A percentile compares a stretch with the other conserved stretches of the same genome.
These are phyloP conservation scores for Nycticryphes semicollaris DNA, from an alignment of 2,113 vertebrate species.

Conservation along the genomic window DNA sequence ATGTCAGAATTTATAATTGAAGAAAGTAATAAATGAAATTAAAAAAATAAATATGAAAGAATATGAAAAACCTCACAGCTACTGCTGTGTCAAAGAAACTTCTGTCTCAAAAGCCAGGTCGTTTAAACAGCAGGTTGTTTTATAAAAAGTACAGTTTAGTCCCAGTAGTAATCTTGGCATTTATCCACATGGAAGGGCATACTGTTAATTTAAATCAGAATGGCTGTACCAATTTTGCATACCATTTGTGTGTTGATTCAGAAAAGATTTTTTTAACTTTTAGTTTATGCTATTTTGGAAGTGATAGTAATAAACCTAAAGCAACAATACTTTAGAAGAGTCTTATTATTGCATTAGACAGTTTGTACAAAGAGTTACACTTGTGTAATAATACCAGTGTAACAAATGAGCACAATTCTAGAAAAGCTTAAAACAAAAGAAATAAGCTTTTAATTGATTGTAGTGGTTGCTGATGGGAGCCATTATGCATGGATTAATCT, in stretches of 20 bases:
- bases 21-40: background rate
- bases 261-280: background rate
- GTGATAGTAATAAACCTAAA: background rate
- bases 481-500: background rate
- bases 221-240: background rate
- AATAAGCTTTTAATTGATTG: background rate
- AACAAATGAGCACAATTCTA: background rate
- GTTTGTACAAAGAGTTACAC: background rate
- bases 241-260: background rate
- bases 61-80: rapidly evolving
- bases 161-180: background rate
- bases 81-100: background rate
- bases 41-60: background rate
- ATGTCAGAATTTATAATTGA: background rate
- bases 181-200: background rate
- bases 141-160: background rate
- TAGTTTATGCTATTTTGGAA: background rate
- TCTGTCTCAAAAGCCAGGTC: background rate
- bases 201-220: background rate
- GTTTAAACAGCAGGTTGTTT: background rate
- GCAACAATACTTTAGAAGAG: background rate
- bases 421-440: background rate
- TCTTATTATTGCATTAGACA: background rate
- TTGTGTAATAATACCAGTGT: background rate
- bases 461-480: background rate